phyloP scores from a whole-genome alignment of 64 coral and sea anemone species.

The Actinia tenebrosa region DNA sequence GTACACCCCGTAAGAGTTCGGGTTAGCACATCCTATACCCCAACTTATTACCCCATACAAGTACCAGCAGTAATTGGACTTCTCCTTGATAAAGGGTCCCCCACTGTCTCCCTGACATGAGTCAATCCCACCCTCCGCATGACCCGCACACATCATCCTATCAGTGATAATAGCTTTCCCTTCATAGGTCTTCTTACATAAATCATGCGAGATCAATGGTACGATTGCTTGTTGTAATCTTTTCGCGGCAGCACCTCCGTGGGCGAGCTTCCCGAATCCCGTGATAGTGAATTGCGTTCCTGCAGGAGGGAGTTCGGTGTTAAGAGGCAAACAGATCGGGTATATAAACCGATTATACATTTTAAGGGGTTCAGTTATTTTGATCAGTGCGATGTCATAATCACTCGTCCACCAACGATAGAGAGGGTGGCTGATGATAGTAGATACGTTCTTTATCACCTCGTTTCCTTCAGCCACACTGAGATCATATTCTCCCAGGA shows the following conservation, averaged over 20 bases:
- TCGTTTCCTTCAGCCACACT: constrained; percentile 35
- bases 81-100: constrained; percentile 47
- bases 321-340: constrained; percentile 45
- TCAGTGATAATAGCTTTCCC: constrained; percentile 15
- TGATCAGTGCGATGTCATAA: constrained; percentile 51
- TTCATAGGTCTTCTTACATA: constrained; percentile 25
- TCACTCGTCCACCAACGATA: constrained; percentile 37
- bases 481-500: constrained; percentile 56
- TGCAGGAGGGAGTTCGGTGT: neutral
- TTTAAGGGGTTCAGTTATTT: constrained; percentile 21
- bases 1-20: constrained; percentile 55
- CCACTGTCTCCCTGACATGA: constrained; percentile 75
- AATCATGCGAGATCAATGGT: constrained; percentile 23
- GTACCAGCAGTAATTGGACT: constrained; percentile 31
- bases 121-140: constrained; percentile 35
- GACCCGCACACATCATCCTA: constrained; percentile 65
- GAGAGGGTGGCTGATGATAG: constrained; percentile 20
- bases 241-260: constrained; percentile 26
- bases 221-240: constrained; percentile 39
- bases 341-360: constrained; percentile 40
- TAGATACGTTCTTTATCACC: constrained; percentile 25
- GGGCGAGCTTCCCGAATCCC: constrained; percentile 40
- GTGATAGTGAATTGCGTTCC: constrained; percentile 54
- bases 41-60: constrained; percentile 59
- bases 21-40: constrained; percentile 58